Base-by-base conservation (phyloP, 1,140 invertebrate genomes). In the Portunus trituberculatus region DNA sequence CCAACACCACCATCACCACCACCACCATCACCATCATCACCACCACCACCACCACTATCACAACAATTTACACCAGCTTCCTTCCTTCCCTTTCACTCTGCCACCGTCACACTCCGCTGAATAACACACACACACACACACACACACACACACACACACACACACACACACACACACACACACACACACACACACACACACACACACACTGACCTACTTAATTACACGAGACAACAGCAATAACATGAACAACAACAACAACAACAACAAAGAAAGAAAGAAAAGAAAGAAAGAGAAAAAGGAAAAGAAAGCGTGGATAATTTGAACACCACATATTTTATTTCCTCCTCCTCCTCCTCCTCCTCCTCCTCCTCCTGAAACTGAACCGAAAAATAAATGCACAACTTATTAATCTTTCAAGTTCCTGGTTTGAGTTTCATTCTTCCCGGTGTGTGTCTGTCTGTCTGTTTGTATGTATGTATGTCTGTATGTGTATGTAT, bases 71-170 rank as follows among this genome's bases (percentile, higher is more conserved):
- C 86, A 88, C 45, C 86, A 88, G 14, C 45, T 25, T 31, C 86
- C 45, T 25, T 31, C 86, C 7, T 39, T 86, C 83, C 32, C 86
- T 88, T 46, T 88, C 86, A 45, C 86, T 88, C 86, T 88, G n/a
- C 2, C 86, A 25, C 25, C 45, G 28, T 86, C 86, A 45, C 86
- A 45, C 86, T 32, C 86, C 25, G 16, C 31, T 88, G 45, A 88
- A 46, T 32, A 46, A 88, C 29, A 76, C 20, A 76, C 67, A 76
- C 67, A 76, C 67, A 16, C 67, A 16, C 67, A 16, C 20, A 76
- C 67, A 76, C 20, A 76, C 67, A 76, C 67, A n/a, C 67, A 76
- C 67, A 76, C 67, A 76, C 67, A 76, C 67, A 76, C 67, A 76
- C 67, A 76, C 67, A 76, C 67, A 76, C 67, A 76, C 67, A 76